Base-by-base conservation (phyloP, 2,888 invertebrate genomes). In the Epistrophe eligans region DNA sequence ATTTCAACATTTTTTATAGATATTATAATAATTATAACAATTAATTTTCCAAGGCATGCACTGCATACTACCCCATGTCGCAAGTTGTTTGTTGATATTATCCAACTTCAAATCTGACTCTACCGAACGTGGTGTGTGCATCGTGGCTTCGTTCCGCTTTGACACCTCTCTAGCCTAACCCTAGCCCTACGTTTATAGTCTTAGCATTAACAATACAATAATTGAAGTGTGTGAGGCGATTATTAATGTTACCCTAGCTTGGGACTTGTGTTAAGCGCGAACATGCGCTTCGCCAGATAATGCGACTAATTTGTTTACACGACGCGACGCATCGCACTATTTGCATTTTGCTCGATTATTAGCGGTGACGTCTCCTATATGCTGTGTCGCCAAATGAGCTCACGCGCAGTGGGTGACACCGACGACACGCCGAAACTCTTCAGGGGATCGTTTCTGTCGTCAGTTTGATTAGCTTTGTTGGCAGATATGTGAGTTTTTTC, bases 301-400 rank as follows among this genome's bases (percentile, higher is more conserved):
- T 87, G 83, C 79, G 70, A 76, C 79, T 87, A 87, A 87, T 87
- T 87, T 87, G 87, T 87, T 87, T 67, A 83, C 87, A 87, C 79
- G 48, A 43, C 43, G 64, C 11, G 15, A 57, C 48, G 66, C 67
- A 67, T 71, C 40, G 50, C 57, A 55, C 43, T 70, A 58, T 79
- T 66, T 66, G 62, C 40, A 62, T 62, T 62, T 40, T 24, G 72
- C 13, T 50, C 35, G 67, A 43, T 62, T 28, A 43, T 62, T 28
- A 62, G 43, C 62, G 45, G 71, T 74, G 82, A 79, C 66, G 66
- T 74, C 45, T 70, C 40, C 71, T 66, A 55, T 66, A 55, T 84
- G 32, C 13, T 48, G 38, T 62, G 48, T 87, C 62, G 17, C 77
- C 77, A 85, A 81, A 85, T 85, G 84, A 73, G 70, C 60, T 24